phyloP scores from a whole-genome alignment of 2,888 invertebrate species.

The Sminthurides aquaticus region DNA sequence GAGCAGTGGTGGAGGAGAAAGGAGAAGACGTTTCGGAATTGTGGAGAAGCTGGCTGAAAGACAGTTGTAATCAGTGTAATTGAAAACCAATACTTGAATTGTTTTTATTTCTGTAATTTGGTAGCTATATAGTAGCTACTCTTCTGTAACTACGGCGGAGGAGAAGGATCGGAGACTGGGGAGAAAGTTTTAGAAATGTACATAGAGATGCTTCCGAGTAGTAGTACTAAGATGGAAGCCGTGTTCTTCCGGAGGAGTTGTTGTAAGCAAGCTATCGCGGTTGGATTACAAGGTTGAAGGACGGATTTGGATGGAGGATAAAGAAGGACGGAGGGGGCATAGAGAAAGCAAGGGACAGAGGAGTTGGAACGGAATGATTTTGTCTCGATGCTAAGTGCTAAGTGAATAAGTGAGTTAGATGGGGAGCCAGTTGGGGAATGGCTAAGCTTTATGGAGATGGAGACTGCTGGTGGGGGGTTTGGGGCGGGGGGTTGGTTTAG shows the following conservation, averaged over 20 bases:
- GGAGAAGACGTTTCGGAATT: neutral
- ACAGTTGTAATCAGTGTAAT: neutral
- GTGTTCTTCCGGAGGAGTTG: neutral
- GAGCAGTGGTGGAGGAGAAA: neutral
- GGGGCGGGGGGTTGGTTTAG: too few species aligned
- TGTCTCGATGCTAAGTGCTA: neutral
- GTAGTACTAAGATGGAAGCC: too few species aligned
- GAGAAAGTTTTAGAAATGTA: neutral
- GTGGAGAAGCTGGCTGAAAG: neutral
- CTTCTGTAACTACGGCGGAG: neutral
- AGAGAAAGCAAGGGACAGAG: too few species aligned
- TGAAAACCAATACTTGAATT: neutral
- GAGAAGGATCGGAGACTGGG: neutral
- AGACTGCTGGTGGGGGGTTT: too few species aligned
- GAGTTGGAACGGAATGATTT: neutral
- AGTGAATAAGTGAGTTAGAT: neutral
- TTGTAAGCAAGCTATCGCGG: too few species aligned
- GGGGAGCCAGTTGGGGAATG: neutral
- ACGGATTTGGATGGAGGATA: too few species aligned
- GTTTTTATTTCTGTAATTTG: neutral
- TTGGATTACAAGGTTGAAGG: too few species aligned
- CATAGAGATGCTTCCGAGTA: neutral
- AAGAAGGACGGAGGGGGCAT: too few species aligned
- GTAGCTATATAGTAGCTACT: too few species aligned
- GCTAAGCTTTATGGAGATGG: neutral